phyloP scores from a whole-genome alignment of 2,113 vertebrate genomes.

The Archocentrus centrarchus region DNA sequence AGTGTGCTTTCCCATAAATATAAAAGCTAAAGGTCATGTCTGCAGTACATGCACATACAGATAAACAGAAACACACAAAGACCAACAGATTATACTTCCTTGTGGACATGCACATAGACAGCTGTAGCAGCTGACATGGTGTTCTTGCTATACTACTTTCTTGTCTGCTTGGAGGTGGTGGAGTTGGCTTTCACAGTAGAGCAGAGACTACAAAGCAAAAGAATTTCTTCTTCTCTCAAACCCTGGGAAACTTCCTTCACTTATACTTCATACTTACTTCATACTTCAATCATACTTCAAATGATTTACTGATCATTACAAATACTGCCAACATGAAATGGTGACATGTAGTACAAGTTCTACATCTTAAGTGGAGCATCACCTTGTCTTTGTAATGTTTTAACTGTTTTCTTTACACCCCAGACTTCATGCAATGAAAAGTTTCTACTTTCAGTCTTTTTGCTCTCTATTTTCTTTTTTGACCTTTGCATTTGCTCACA shows the following conservation, averaged over 20 bases:
- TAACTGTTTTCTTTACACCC: neutral
- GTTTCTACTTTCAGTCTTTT: slow-evolving; percentile 47
- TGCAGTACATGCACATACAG: neutral
- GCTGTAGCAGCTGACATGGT: neutral
- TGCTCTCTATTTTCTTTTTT: slow-evolving; percentile 61
- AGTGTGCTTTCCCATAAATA: slow-evolving; percentile 7
- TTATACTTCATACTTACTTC: neutral
- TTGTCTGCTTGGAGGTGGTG: no score
- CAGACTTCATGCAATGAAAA: slow-evolving; percentile 53
- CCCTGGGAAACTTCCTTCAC: neutral
- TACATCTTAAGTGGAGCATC: neutral
- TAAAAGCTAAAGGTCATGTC: slow-evolving; percentile 8
- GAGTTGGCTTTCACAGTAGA: neutral
- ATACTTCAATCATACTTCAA: no score
- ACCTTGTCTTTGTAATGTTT: neutral
- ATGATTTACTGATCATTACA: neutral
- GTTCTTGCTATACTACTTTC: no score
- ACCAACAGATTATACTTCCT: neutral
- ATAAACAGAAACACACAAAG: neutral
- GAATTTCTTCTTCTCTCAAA: neutral
- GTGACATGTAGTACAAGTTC: neutral
- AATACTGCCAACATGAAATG: neutral
- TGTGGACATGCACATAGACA: neutral
- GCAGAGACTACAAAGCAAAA: neutral
- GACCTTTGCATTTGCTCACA: slow-evolving; percentile 74